Base-by-base conservation (phyloP, 2,113 vertebrate genomes). In the Calyptomena viridis region DNA sequence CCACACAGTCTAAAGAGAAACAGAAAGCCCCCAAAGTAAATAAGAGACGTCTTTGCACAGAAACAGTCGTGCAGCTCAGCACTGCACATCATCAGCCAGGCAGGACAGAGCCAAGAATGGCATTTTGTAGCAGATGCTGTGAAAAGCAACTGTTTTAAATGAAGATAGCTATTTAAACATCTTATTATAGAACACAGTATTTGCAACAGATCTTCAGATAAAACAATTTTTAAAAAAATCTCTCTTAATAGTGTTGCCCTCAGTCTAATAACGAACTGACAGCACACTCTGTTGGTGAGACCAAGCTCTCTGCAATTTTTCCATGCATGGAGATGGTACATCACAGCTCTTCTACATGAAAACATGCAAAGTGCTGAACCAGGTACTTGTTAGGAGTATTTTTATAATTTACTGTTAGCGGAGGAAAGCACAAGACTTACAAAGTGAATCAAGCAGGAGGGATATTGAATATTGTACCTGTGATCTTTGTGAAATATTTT, bases 241-340 rank as follows among this genome's bases (percentile, higher is more conserved):
- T 56, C 27, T 73, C 55, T 62, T 44, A 67, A 44, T 76, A 71
- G 22, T 74, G 55, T 84, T 92, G 74, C 75, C 88, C 73, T 95
- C 44, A 30, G 11, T 81, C 60, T 77, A 95, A 79, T 93, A 84
- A 58, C 16, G 24, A 87, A 73, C 40, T 81, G 90, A 84, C 23
- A 91, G 95, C 84, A 74, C 62, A 46, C 91, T 87, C 91, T 88
- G 73, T 94, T 63, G 93, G 90, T 75, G 74, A 91, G 94, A 84
- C 40, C 75, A 89, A 72, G 75, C 53, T 93, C 74, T 83, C 72
- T 33, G 71, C 84, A 73, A 3, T 53, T 60, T 59, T 52, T 66
- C 50, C 71, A 2, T 39, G 37, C 24, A 5, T 33, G 12, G 62
- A 67, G 72, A 58, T 84, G 80, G 64, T 46, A 23, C 71, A 37